Evolutionary conservation across 2,888 invertebrate genomes (phyloP).

Genomic region (Encarsia formosa): DNA sequence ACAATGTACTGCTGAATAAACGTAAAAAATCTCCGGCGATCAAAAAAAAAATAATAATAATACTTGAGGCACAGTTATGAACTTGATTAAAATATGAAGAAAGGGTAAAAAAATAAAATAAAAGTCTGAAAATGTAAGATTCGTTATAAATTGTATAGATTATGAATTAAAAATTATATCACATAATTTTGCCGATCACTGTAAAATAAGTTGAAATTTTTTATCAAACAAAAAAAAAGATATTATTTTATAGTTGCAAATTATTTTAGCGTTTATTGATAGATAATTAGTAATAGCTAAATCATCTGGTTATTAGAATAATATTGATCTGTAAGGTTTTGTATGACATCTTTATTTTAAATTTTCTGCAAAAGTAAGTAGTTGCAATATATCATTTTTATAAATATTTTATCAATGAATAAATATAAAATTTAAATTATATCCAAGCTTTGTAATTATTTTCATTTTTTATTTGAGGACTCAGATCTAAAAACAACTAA

Average conservation of each 20-base stretch:
- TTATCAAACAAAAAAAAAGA: conserved; percentile 15
- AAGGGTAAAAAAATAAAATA: conserved; percentile 18
- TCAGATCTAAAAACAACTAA: no score
- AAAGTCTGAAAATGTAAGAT: conserved; percentile 25
- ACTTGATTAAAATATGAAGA: conserved; percentile 11
- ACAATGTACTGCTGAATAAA: conserved; percentile 12
- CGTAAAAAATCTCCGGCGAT: conserved; percentile 14
- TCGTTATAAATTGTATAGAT: conserved; percentile 23
- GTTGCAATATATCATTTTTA: conserved; percentile 18
- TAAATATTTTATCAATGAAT: conserved; percentile 22
- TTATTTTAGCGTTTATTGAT: conserved; percentile 17
- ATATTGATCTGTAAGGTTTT: conserved; percentile 12
- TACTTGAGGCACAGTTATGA: conserved; percentile 18
- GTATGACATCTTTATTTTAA: conserved; percentile 1
- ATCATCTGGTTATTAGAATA: conserved; percentile 11
- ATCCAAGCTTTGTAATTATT: neutral
- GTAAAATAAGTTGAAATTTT: conserved; percentile 21
- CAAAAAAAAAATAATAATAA: conserved; percentile 12
- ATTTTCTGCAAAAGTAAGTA: conserved; percentile 6
- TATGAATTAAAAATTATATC: conserved; percentile 12
- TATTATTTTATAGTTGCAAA: conserved; percentile 15
- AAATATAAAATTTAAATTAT: conserved; percentile 17
- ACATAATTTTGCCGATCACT: conserved; percentile 12
- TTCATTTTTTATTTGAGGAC: neutral
- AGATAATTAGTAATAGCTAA: conserved; percentile 11